Percentiles rank a stretch among this genome's conserved stretches.
Evolutionary conservation across 2,888 invertebrate species (phyloP).

Genomic region (Lasioglossum figueresi): DNA sequence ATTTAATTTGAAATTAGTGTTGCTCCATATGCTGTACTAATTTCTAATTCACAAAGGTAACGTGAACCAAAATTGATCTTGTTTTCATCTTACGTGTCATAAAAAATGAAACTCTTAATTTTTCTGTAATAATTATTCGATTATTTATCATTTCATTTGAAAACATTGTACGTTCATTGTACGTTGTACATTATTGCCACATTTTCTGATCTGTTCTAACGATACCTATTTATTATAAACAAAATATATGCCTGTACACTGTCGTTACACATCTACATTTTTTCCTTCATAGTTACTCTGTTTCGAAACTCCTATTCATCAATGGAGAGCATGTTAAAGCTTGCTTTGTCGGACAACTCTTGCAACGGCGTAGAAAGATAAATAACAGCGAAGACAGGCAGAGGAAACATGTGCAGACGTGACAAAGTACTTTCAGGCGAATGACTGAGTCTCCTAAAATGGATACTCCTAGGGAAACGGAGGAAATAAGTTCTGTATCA

Average conservation of each 20-base stretch:
- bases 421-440: conserved; percentile 73
- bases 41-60: not conserved
- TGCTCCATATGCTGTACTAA: not conserved
- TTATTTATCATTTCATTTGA: not conserved
- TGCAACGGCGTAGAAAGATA: not conserved
- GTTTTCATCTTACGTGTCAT: no score
- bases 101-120: not conserved
- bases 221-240: not conserved
- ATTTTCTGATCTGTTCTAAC: not conserved
- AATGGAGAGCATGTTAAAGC: not conserved
- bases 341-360: not conserved
- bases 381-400: conserved; percentile 14
- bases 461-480: conserved; percentile 57
- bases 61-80: not conserved
- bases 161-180: not conserved
- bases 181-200: not conserved
- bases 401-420: conserved; percentile 70
- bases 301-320: not conserved
- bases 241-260: not conserved
- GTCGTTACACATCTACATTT: not conserved
- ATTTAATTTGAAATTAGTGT: not conserved
- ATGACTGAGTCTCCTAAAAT: conserved; percentile 73
- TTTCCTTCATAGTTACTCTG: conserved; percentile 12
- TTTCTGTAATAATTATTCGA: not conserved
- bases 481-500: conserved; percentile 23